A percentile compares a stretch with the other conserved stretches of the same genome.
These are phyloP conservation scores for Thelaira solivaga DNA, from an alignment of 2,888 invertebrate species.

Conservation along the genomic window DNA sequence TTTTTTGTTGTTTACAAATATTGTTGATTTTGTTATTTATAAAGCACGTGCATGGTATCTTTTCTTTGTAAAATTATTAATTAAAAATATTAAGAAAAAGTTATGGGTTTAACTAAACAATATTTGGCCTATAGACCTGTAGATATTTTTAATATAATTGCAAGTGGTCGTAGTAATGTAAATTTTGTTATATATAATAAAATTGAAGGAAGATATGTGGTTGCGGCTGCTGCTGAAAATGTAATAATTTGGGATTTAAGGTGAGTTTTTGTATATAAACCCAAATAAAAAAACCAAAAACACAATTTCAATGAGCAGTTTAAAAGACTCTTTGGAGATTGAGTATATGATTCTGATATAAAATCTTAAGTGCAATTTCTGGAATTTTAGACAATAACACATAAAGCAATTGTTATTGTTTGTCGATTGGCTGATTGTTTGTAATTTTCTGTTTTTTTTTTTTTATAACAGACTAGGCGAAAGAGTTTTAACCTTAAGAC, in stretches of 20 bases:
- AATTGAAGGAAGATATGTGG: conserved; percentile 89
- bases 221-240: conserved; percentile 95
- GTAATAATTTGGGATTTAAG: conserved; percentile 96
- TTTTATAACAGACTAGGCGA: conserved; percentile 72
- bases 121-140: conserved; percentile 92
- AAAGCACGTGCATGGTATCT: conserved; percentile 57
- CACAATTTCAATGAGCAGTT: too few relatives aligned
- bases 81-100: conserved; percentile 45
- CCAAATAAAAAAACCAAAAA: too few relatives aligned
- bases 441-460: neutral
- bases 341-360: too few relatives aligned
- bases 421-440: too few relatives aligned
- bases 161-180: conserved; percentile 87
- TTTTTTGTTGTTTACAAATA: conserved; percentile 14
- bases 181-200: conserved; percentile 87
- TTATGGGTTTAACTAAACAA: conserved; percentile 94
- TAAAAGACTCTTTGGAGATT: too few relatives aligned
- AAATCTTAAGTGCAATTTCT: too few relatives aligned
- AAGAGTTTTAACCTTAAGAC: conserved; percentile 86
- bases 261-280: too few relatives aligned
- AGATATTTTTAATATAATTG: conserved; percentile 92
- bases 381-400: too few relatives aligned
- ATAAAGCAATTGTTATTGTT: too few relatives aligned
- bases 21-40: conserved; percentile 18
- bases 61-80: neutral